A percentile compares a stretch with the other conserved stretches of the same genome.
phyloP scores from a whole-genome alignment of 2,113 vertebrate species.

The Lamprotornis superbus region DNA sequence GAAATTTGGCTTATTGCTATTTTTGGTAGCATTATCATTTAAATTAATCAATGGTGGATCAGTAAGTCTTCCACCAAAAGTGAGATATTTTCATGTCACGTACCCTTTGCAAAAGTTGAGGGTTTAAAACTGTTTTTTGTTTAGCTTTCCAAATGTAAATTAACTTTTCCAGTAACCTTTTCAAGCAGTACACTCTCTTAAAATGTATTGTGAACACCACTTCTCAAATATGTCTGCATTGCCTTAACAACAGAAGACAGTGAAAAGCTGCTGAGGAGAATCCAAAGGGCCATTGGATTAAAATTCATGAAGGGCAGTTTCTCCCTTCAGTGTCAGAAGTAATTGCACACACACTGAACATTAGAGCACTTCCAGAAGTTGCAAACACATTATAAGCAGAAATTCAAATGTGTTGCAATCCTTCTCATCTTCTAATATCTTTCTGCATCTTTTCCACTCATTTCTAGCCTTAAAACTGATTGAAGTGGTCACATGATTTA shows the following conservation, averaged over 20 bases:
- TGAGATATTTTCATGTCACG: not conserved
- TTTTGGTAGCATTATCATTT: not conserved
- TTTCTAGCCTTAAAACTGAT: not conserved
- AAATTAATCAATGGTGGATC: not conserved
- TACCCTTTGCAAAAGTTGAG: not conserved
- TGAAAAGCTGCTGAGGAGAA: constrained; percentile 13
- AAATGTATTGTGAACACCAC: constrained; percentile 13
- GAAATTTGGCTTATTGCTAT: not conserved
- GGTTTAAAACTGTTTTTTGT: not conserved
- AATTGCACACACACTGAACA: not conserved
- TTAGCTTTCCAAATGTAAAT: constrained; percentile 19
- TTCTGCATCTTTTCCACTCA: not conserved
- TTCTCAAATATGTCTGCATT: not conserved
- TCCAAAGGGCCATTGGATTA: constrained; percentile 35
- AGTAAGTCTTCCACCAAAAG: not conserved
- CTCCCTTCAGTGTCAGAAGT: constrained; percentile 3
- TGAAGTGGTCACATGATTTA: not conserved
- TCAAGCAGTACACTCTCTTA: not conserved
- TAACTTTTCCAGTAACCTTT: not conserved
- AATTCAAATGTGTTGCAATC: not conserved
- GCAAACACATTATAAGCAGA: not conserved
- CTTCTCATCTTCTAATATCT: not conserved
- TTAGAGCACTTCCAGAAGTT: not conserved
- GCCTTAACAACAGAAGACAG: constrained; percentile 22
- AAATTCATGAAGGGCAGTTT: constrained; percentile 30